Evolutionary conservation across 2,113 vertebrate species (phyloP).

Genomic region (Mobula hypostoma): DNA sequence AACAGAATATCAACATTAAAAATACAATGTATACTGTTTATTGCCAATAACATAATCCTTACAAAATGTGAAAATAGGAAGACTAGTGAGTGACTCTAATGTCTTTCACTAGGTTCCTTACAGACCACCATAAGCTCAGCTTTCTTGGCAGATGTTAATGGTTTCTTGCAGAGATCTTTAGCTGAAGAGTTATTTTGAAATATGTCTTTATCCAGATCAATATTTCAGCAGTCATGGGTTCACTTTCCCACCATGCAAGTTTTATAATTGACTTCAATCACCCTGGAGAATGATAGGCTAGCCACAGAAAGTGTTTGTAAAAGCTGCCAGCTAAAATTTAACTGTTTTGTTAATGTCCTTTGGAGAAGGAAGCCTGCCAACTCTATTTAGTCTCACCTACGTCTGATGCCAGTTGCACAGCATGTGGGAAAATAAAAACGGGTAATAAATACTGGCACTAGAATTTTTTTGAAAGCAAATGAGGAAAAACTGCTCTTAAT

Average conservation of each 20-base stretch:
- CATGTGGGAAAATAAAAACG: neutral
- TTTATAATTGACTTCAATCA: neutral
- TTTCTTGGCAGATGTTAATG: neutral
- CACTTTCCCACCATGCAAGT: neutral
- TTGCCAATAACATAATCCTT: neutral
- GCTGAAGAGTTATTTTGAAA: neutral
- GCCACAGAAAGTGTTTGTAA: neutral
- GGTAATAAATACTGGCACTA: neutral
- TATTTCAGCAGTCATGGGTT: neutral
- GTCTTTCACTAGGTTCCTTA: neutral
- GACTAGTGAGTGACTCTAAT: neutral
- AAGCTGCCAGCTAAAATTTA: neutral
- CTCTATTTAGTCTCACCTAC: neutral
- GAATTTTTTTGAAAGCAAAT: neutral
- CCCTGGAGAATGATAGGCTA: neutral
- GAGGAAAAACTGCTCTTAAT: neutral
- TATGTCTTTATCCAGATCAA: neutral
- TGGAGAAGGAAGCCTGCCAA: neutral
- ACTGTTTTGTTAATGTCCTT: neutral
- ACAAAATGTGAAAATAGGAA: neutral
- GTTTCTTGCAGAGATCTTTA: neutral
- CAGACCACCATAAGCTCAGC: neutral
- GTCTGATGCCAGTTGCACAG: neutral
- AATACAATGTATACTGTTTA: neutral
- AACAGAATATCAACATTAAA: neutral